A percentile compares a stretch with the other conserved stretches of the same genome.
These are phyloP conservation scores for Eurytoma californica DNA, from an alignment of 2,888 invertebrate species.

Conservation along the genomic window DNA sequence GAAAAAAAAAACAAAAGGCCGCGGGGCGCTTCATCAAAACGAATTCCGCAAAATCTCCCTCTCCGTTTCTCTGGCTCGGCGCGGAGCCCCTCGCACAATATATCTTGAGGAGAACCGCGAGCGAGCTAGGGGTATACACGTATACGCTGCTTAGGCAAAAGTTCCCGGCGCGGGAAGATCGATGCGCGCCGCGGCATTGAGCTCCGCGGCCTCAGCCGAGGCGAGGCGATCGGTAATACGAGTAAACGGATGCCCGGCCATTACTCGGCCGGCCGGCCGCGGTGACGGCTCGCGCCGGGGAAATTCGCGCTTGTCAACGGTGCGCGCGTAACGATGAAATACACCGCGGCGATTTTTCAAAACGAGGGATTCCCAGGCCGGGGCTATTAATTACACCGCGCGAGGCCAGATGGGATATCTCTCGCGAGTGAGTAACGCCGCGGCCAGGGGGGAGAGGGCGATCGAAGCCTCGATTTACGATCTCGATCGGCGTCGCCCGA, in stretches of 20 bases:
- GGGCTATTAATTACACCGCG: conserved; percentile 32
- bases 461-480: conserved; percentile 13
- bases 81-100: no score
- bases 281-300: not conserved
- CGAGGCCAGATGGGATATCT: conserved; percentile 8
- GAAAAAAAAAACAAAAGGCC: no score
- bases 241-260: conserved; percentile 22
- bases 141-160: not conserved
- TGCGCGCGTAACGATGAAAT: not conserved
- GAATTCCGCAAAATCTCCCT: no score
- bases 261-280: not conserved
- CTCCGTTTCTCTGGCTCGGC: no score
- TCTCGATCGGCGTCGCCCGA: conserved; percentile 5
- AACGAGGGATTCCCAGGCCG: not conserved
- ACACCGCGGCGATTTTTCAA: not conserved
- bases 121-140: no score
- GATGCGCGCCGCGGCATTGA: not conserved
- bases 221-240: conserved; percentile 44
- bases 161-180: not conserved
- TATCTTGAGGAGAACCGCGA: no score
- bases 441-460: not conserved
- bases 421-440: not conserved
- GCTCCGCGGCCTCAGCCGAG: conserved; percentile 18
- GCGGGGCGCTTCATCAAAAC: no score
- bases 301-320: conserved; percentile 12